Evolutionary conservation across 2,113 vertebrate genomes (phyloP), one percentile per base, ranked within the genome.

Genomic region (Menidia beryllina): DNA sequence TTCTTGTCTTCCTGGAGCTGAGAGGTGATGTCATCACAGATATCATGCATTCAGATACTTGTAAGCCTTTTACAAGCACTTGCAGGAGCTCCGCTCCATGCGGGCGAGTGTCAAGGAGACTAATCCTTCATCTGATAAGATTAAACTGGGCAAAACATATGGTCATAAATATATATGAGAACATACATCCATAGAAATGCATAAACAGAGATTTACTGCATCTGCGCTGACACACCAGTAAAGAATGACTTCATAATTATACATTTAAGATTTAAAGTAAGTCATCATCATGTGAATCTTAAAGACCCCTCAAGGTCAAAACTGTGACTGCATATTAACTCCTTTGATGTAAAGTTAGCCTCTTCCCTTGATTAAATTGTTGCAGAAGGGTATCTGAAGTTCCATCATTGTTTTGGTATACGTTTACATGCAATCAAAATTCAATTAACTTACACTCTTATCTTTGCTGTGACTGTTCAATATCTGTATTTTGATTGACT

Each of bases 111-210:
- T 78, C 24, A 72, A 54, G 39, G 58, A 69, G 69, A 59, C 60
- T 62, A 75, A 85, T 83, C 58, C 36, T 75, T 60, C 47, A 61
- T 69, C 26, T 62, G 80, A 80, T 77, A 54, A 67, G 76, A 86
- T 69, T 67, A 81, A 79, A 75, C 26, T 39, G 20, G 23, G 52
- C 48, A 17, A 77, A 67, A 53, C 48, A 67, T 48, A 53, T 54
- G 21, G 43, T 47, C 61, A 34, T 0, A 14, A n/a, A 61, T 30
- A 71, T 8, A 34, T 9, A 2, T 76, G 43, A 72, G 26, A 21
- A 21, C 55, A 59, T 19, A 50, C 59, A 50, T 38, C 2, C 21
- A 17, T 43, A 26, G 13, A 60, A 61, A 68, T 54, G 17, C 11
- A 26, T 13, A 50, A 50, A 77, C 48, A 68, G 13, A 39, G 21